phyloP scores from a whole-genome alignment of 2,113 vertebrate species.

The Balaeniceps rex region DNA sequence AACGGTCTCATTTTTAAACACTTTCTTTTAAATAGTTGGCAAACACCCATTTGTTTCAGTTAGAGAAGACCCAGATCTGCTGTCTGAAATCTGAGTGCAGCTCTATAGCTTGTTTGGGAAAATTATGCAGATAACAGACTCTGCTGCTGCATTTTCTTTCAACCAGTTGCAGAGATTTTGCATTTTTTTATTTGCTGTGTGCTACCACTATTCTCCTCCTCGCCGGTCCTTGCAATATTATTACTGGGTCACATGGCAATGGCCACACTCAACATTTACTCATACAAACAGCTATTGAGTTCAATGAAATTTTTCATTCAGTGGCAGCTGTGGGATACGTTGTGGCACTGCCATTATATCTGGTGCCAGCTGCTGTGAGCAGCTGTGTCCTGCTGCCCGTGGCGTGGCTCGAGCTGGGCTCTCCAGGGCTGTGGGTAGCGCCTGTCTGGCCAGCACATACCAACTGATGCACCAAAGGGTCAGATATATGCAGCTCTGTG shows the following conservation, averaged over 20 bases:
- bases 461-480: not conserved
- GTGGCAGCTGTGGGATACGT: not conserved
- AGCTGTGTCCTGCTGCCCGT: not conserved
- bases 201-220: not conserved
- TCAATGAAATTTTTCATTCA: not conserved
- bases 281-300: not conserved
- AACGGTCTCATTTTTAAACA: constrained; percentile 12
- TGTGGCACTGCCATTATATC: not conserved
- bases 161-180: not conserved
- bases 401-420: not conserved
- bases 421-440: not conserved
- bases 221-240: not conserved
- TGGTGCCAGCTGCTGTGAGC: constrained; percentile 21
- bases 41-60: constrained; percentile 36
- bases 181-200: not conserved
- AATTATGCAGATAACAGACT: not conserved
- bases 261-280: not conserved
- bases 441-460: constrained; percentile 25
- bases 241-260: not conserved
- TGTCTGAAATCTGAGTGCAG: not conserved
- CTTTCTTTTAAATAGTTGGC: constrained; percentile 36
- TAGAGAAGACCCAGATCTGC: constrained; percentile 23
- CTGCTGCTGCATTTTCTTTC: not conserved
- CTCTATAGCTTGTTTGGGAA: not conserved
- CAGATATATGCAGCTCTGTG: not conserved